phyloP scores from a whole-genome alignment of 2,113 vertebrate species.

The Hemibates koningsi region DNA sequence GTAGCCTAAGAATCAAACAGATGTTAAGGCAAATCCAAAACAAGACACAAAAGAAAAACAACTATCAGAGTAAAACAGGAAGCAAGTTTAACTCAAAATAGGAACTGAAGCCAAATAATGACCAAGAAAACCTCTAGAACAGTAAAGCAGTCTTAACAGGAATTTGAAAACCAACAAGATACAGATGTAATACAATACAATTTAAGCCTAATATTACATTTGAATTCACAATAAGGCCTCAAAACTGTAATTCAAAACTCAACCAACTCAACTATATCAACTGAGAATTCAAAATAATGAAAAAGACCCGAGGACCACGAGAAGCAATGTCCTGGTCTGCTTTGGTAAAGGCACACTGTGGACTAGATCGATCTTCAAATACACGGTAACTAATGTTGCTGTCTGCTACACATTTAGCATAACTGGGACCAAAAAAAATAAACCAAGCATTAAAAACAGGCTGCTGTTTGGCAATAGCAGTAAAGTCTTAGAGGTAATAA shows the following conservation, averaged over 20 bases:
- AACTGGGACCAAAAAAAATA: neutral
- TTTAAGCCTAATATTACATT: neutral
- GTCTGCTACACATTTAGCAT: neutral
- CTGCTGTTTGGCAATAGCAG: neutral
- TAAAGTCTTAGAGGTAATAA: neutral
- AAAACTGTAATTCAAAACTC: neutral
- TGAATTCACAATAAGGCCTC: neutral
- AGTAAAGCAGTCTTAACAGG: neutral
- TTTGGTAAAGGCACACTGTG: neutral
- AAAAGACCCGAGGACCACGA: neutral
- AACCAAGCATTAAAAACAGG: neutral
- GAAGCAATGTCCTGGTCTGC: neutral
- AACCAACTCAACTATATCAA: neutral
- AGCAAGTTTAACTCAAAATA: neutral
- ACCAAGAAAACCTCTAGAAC: neutral
- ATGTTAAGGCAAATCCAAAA: rapidly evolving
- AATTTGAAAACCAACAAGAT: neutral
- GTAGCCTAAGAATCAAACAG: neutral
- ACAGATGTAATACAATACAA: neutral
- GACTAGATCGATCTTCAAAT: neutral
- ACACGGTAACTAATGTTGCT: neutral
- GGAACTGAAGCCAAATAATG: neutral
- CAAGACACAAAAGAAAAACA: neutral
- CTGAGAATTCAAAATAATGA: neutral
- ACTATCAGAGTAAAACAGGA: neutral